Base-by-base conservation (phyloP, 2,888 invertebrate genomes). In the Microctonus aethiopoides region DNA sequence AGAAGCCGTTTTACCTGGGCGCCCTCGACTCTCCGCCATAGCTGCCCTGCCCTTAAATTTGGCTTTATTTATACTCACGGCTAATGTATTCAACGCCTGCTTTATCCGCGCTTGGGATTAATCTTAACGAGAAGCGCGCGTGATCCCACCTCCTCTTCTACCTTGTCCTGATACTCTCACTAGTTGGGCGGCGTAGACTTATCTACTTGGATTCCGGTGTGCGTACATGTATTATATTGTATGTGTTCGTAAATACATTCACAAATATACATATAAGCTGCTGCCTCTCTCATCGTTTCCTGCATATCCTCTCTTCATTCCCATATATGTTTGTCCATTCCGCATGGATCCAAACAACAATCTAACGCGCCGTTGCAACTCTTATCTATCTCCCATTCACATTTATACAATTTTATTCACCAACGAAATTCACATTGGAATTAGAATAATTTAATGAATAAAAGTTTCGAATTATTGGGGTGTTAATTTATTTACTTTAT, bases 11-110 rank as follows among this genome's bases (percentile, higher is more conserved):
- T 70, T 70, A 70, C 70, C 70, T 70, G 70, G 70, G 32, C 54
- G 36, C 70, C 66, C 63, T 60, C 70, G 61, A 60, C 52, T 70
- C 67, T 64, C 63, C 54, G 39, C 57, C 57, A 66, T 60, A 54
- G 60, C 39, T 54, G 16, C 46, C 16, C 46, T 81, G 78, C 83
- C 83, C 85, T 84, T 86, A 85, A 86, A 86, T 86, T 86, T 85
- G 81, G 82, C 79, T 81, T 84, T 86, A 85, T 76, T 76, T 76
- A 76, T 76, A 74, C 70, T 60, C 73, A 46, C 64, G 75, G 75
- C 79, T 81, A 81, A 81, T 81, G 78, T 79, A 81, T 81, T 81
- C 81, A 80, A 78, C 81, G 79, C 80, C 79, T 77, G 80, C 77
- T 80, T 81, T 81, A 81, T 81, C 80, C 79, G 75, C 75, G 75